phyloP scores from a whole-genome alignment of 2,113 vertebrate genomes.

The Tiliqua scincoides region DNA sequence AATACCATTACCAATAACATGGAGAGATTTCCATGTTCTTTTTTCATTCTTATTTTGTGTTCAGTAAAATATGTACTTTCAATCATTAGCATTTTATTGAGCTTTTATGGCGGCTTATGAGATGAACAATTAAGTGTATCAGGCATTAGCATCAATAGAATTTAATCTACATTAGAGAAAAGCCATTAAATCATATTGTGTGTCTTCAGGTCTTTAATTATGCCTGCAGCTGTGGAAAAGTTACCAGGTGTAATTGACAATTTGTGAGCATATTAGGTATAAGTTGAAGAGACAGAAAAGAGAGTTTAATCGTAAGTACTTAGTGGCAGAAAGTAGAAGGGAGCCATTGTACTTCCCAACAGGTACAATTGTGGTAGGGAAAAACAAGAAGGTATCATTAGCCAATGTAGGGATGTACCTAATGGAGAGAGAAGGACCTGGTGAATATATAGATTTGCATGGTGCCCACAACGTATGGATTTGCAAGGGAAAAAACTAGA shows the following conservation, averaged over 20 bases:
- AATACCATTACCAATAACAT: background rate
- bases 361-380: background rate
- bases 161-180: constrained; percentile 45
- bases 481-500: background rate
- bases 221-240: constrained; percentile 43
- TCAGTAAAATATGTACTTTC: background rate
- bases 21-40: constrained; percentile 2
- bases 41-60: background rate
- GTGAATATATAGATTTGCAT: too few relatives aligned
- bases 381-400: background rate
- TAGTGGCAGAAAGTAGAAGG: background rate
- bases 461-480: background rate
- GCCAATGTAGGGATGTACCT: background rate
- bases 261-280: constrained; percentile 34
- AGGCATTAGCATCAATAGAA: constrained; percentile 20
- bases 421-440: too few relatives aligned
- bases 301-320: background rate
- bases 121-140: constrained; percentile 34
- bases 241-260: constrained; percentile 24
- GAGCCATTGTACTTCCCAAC: constrained; percentile 4
- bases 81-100: constrained; percentile 16
- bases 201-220: constrained; percentile 31
- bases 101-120: background rate
- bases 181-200: constrained; percentile 28
- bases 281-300: constrained; percentile 19